Evolutionary conservation across 2,888 invertebrate genomes (phyloP).

Genomic region (Eristalinus sepulchralis): DNA sequence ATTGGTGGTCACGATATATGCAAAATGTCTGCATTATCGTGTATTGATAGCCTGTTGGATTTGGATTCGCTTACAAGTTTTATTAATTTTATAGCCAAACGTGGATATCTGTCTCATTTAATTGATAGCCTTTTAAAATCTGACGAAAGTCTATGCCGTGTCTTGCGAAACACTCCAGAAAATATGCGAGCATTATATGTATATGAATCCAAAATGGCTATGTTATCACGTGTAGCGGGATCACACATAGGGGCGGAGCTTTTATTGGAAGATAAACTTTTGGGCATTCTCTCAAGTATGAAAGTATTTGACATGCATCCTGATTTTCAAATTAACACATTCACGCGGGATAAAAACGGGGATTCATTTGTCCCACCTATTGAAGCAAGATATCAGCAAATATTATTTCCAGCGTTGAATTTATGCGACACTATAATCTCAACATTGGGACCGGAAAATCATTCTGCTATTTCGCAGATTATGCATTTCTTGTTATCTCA

Average conservation of each 20-base stretch:
- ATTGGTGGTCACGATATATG: constrained; percentile 94
- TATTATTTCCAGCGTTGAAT: constrained; percentile 90
- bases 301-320: constrained; percentile 88
- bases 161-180: constrained; percentile 86
- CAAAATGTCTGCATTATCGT: constrained; percentile 92
- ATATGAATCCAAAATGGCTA: constrained; percentile 93
- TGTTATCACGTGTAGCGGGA: constrained; percentile 87
- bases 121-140: constrained; percentile 90
- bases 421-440: constrained; percentile 91
- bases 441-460: constrained; percentile 91
- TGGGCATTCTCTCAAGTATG: constrained; percentile 86
- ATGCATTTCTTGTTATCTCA: constrained; percentile 91
- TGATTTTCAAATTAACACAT: constrained; percentile 82
- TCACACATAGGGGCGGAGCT: constrained; percentile 86
- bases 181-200: constrained; percentile 90
- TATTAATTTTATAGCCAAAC: constrained; percentile 84
- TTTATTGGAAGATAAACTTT: constrained; percentile 83
- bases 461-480: constrained; percentile 90
- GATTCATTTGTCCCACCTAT: constrained; percentile 84
- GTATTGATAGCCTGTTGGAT: constrained; percentile 89
- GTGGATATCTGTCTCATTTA: constrained; percentile 90
- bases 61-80: constrained; percentile 87
- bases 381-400: constrained; percentile 89
- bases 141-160: constrained; percentile 85
- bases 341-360: constrained; percentile 74